Base-by-base conservation (phyloP, 1,140 invertebrate genomes). In the Danaus plexippus region DNA sequence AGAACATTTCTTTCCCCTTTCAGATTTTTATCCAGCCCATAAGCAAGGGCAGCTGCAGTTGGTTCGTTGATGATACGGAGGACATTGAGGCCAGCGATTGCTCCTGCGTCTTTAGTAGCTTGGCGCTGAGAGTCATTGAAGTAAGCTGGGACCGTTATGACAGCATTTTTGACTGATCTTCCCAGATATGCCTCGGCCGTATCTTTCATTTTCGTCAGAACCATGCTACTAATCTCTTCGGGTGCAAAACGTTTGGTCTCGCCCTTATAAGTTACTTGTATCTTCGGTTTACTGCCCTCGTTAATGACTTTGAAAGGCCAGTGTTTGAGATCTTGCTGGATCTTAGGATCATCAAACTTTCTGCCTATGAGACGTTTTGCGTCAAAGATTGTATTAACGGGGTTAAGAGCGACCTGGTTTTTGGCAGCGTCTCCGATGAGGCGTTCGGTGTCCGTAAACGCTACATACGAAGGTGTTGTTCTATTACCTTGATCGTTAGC, bases 401-500 rank as follows among this genome's bases (percentile, higher is more conserved):
- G 76, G 64, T 88, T 87, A 47, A 85, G 66, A 41, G 77, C 92
- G 6, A 93, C 92, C 69, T 94, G 89, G 59, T 89, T 93, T 69
- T 93, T 90, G 2, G 91, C 91, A 3, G 85, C 90, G 71, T 94
- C 92, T 32, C 92, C 92, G 54, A 95, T 93, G 9, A 95, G 86
- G 2, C 93, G 82, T 75, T 96, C 94, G 0, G 91, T 92, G 60
- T 96, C 94, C 1, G 92, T 95, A 81, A 96, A 93, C 1, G 95
- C 96, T 43, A 98, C 96, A 86, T 97, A 97, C 54, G 93, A 94
- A 1, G 95, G 95, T 22, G 95, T 97, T 22, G 95, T 97, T 47
- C 96, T 86, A 85, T 97, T 97, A 8, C 96, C 96, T 88, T 97
- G 95, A 71, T 97, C 96, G 73, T 98, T 98, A 65, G 95, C 95